These are phyloP conservation scores for Synanceia verrucosa DNA, from an alignment of 2,797 vertebrate genomes.

Conservation along the genomic window DNA sequence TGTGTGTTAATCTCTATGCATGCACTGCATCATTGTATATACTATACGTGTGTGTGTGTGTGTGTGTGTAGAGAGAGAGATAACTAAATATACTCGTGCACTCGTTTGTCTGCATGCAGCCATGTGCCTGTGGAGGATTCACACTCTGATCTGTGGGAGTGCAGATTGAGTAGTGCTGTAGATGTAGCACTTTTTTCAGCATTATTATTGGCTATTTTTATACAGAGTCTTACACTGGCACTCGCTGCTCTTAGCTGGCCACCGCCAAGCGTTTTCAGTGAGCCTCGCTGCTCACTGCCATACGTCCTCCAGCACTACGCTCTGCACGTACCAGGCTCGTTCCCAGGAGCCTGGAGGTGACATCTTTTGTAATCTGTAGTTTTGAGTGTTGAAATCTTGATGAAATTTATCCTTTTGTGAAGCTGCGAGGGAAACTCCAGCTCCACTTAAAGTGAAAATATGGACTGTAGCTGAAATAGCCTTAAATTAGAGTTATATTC, in stretches of 20 bases:
- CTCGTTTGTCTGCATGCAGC: neutral
- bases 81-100: neutral
- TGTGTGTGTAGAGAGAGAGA: neutral
- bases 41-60: neutral
- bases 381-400: conserved; percentile 51
- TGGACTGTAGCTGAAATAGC: neutral
- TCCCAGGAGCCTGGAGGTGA: conserved; percentile 52
- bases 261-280: conserved; percentile 33
- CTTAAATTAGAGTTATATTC: neutral
- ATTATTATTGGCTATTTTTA: conserved; percentile 77
- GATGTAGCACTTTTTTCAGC: conserved; percentile 65
- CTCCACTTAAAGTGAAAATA: neutral
- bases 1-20: conserved; percentile 38
- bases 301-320: conserved; percentile 31
- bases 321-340: conserved; percentile 17
- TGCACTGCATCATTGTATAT: conserved; percentile 4
- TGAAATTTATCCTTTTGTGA: conserved; percentile 49
- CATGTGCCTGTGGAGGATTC: conserved; percentile 39
- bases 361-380: conserved; percentile 47
- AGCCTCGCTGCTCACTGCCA: conserved; percentile 21
- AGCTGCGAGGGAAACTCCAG: conserved; percentile 32
- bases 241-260: conserved; percentile 48
- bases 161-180: conserved; percentile 71
- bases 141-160: conserved; percentile 70
- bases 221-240: conserved; percentile 58